Base-by-base conservation (phyloP, 2,888 invertebrate genomes). In the Amiota mariae region DNA sequence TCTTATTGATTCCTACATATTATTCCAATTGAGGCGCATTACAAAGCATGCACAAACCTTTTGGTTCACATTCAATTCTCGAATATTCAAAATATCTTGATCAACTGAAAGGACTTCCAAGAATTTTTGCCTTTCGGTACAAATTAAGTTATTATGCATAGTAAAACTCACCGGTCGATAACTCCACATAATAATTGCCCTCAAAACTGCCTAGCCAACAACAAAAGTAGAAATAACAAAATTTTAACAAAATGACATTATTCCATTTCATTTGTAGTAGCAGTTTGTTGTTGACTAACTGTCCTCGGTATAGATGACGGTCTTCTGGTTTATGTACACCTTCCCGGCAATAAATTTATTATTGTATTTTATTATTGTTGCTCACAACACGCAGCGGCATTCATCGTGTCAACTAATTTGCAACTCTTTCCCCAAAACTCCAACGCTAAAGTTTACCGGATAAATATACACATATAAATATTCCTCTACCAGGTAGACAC, bases 371-470 rank as follows among this genome's bases (percentile, higher is more conserved):
- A 51, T 67, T 68, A 54, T 54, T 51, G 67, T 36, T 68, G 24
- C 15, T 18, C 8, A 36, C 3, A 20, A 68, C 13, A 51, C 67
- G 51, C 67, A 20, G 54, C 54, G 49, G 36, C 36, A 48, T 46
- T 24, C 77, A 78, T 87, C 85, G 87, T 88, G 88, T 87, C 87
- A 88, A 88, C 88, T 85, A 88, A 87, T 88, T 88, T 88, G 88
- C 88, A 88, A 82, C 88, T 85, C 84, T 86, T 81, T 74, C 78
- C 70, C 67, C 66, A 51, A 70, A 59, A 59, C 24, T 59, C 18
- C 59, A 70, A 72, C 72, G 48, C 56, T 64, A 67, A 51, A 49
- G 47, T 71, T 76, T 75, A 56, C 72, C 73, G 63, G 73, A 61
- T 8, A 61, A 24, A 61, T 61, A n/a, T 61, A 18, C 61, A 61